A percentile compares a stretch with the other conserved stretches of the same genome.
Evolutionary conservation across 2,888 invertebrate genomes (phyloP).

Genomic region (Branchinecta sandiegonensis): DNA sequence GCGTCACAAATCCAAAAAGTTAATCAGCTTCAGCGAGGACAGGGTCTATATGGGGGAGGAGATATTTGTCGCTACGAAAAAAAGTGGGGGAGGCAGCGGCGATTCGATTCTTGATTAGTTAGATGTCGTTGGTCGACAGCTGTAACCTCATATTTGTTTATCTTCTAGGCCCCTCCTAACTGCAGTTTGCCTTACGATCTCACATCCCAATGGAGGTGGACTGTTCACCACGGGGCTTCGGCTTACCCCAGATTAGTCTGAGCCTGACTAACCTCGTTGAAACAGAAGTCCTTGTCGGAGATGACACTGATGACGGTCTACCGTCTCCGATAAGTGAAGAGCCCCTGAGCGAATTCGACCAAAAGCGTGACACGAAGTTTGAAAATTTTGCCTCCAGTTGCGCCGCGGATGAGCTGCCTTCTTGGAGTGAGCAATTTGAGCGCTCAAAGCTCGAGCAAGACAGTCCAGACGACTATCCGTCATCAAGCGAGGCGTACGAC

Average conservation of each 20-base stretch:
- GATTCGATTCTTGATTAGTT: no score
- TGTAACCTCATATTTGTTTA: no score
- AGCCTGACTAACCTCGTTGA: constrained; percentile 27
- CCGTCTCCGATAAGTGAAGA: constrained; percentile 1
- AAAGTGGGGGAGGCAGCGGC: no score
- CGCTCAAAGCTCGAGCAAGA: not conserved
- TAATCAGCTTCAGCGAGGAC: no score
- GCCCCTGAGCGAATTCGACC: not conserved
- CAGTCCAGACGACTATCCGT: constrained; percentile 3
- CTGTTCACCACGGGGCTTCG: not conserved
- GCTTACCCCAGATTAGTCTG: not conserved
- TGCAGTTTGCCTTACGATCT: no score
- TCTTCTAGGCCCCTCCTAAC: no score
- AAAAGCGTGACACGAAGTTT: not conserved
- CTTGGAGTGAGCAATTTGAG: constrained; percentile 4
- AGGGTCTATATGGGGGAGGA: no score
- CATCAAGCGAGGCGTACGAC: not conserved
- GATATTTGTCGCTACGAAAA: no score
- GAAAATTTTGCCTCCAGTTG: constrained; percentile 1
- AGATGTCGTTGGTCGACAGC: no score
- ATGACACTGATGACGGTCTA: constrained; percentile 20
- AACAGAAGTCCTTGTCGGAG: constrained; percentile 28
- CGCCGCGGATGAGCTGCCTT: not conserved
- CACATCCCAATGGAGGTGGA: not conserved
- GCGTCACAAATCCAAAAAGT: no score